These are phyloP conservation scores for Himalopsyche japonica DNA, from an alignment of 2,888 invertebrate species.

Conservation along the genomic window DNA sequence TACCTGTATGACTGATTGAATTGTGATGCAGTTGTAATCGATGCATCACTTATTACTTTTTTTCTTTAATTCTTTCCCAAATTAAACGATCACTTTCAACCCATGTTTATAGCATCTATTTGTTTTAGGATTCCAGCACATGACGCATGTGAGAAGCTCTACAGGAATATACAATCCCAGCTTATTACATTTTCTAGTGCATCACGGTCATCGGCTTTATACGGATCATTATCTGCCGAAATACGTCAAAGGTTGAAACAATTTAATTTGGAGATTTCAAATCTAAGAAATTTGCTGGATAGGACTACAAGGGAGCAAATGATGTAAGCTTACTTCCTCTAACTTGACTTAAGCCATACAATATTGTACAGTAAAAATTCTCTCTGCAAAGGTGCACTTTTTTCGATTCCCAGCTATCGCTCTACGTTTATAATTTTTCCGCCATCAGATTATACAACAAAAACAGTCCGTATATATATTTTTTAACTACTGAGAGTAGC, in stretches of 20 bases:
- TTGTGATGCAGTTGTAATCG: neutral
- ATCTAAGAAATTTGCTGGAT: conserved; percentile 61
- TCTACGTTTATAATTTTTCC: too few relatives aligned
- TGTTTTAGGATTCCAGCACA: conserved; percentile 63
- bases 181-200: conserved; percentile 61
- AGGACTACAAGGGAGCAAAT: conserved; percentile 50
- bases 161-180: conserved; percentile 65
- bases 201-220: conserved; percentile 58
- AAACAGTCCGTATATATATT: too few relatives aligned
- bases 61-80: neutral
- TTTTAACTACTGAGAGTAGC: too few relatives aligned
- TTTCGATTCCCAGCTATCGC: too few relatives aligned
- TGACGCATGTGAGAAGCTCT: conserved; percentile 67
- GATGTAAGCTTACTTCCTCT: conserved; percentile 47
- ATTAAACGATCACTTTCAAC: neutral
- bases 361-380: too few relatives aligned
- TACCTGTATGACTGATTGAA: neutral
- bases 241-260: conserved; percentile 66
- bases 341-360: too few relatives aligned
- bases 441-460: too few relatives aligned
- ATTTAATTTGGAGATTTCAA: conserved; percentile 62
- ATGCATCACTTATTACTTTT: neutral
- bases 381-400: too few relatives aligned
- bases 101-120: neutral
- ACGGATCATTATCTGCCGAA: conserved; percentile 62